These are phyloP conservation scores for Omphaloscelis lunosa DNA, from an alignment of 2,888 invertebrate genomes.

Conservation along the genomic window DNA sequence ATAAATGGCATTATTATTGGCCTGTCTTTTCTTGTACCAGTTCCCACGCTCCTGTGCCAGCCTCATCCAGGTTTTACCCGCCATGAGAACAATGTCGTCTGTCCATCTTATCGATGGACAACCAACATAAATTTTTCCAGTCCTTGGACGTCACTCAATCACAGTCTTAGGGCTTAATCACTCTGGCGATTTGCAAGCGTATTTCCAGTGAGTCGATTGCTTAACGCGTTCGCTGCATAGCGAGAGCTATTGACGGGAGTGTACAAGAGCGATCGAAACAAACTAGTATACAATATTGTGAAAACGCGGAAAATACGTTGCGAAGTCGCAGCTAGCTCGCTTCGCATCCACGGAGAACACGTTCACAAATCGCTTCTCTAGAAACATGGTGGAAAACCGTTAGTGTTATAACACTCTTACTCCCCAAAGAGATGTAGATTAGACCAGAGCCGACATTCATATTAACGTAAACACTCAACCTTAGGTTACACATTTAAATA, in stretches of 20 bases:
- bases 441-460: slow-evolving; percentile 3
- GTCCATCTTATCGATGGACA: too few species aligned
- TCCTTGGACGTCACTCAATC: too few species aligned
- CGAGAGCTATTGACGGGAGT: too few species aligned
- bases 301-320: not conserved
- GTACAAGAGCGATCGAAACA: not conserved
- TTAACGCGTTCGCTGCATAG: not conserved
- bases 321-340: not conserved
- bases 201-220: too few species aligned
- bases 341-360: not conserved
- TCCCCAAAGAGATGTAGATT: not conserved
- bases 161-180: too few species aligned
- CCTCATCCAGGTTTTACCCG: not conserved
- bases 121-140: too few species aligned
- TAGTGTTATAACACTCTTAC: not conserved
- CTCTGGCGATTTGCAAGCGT: too few species aligned
- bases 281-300: not conserved
- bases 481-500: slow-evolving; percentile 60
- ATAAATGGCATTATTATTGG: too few species aligned
- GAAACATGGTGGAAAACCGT: not conserved
- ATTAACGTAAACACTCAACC: slow-evolving; percentile 28
- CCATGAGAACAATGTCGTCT: too few species aligned
- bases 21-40: too few species aligned
- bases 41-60: not conserved
- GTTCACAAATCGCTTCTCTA: too few species aligned